A percentile compares a stretch with the other conserved stretches of the same genome.
Evolutionary conservation across 37 sponge, comb jelly and placozoan species (phyloP).

Genomic region (Mnemiopsis leidyi): DNA sequence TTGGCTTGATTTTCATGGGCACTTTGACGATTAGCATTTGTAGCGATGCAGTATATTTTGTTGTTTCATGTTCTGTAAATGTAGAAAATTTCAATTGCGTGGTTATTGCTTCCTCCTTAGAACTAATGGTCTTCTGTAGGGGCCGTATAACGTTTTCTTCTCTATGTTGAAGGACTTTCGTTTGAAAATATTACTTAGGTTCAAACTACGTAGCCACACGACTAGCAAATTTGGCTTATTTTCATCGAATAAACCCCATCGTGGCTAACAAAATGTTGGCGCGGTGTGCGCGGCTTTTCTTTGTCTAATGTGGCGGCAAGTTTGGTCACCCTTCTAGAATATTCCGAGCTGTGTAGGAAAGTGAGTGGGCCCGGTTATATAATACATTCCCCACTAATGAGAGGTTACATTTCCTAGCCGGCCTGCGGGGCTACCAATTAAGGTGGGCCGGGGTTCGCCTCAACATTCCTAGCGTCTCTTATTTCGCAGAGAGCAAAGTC

Average conservation of each 20-base stretch:
- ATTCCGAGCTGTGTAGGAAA: background rate
- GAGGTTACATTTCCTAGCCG: background rate
- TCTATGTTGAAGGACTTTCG: too few species aligned
- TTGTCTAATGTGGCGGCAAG: conserved; percentile 29
- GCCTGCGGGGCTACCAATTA: background rate
- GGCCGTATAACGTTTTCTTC: too few species aligned
- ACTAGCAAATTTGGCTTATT: conserved; percentile 48
- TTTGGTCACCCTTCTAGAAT: background rate
- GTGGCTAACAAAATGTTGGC: background rate
- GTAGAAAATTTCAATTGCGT: background rate
- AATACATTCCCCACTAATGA: background rate
- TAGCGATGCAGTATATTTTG: conserved; percentile 15
- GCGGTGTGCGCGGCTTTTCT: conserved; percentile 61
- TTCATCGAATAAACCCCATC: background rate
- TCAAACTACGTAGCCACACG: background rate
- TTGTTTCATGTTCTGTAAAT: background rate
- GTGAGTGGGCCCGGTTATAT: background rate
- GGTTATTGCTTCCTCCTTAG: background rate
- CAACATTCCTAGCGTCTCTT: background rate
- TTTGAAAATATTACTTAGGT: too few species aligned
- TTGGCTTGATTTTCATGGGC: background rate
- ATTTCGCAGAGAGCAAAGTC: background rate
- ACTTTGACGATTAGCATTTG: conserved; percentile 35
- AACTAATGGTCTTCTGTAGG: too few species aligned
- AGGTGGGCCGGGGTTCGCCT: background rate